Base-by-base conservation (phyloP, 2,888 invertebrate species). In the Hirtodrosophila duncani region DNA sequence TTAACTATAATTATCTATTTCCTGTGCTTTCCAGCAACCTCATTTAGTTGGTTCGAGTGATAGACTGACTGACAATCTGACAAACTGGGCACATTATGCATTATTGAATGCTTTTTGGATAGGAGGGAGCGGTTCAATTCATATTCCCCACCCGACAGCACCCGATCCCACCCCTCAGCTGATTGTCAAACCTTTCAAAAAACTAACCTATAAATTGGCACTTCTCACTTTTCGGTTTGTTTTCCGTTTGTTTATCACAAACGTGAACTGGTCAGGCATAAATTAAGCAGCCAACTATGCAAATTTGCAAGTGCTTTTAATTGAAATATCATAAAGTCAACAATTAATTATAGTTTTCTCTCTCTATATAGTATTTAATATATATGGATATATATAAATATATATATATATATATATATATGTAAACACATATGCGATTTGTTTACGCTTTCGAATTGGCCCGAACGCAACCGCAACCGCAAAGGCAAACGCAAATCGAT, bases 291-390 rank as follows among this genome's bases (percentile, higher is more conserved):
- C 33, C 43, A 31, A 8, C 34, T 38, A 68, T 65, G 66, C 33
- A 48, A 58, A 66, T 67, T 62, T 43, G 2, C 21, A n/a, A 52
- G 38, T 37, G 44, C 30, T 23, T 59, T 65, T 68, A 63, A 68
- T 68, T 72, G 60, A 72, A 60, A 63, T 48, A 69, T 72, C 74
- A 72, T 58, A 64, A 61, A 64, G 30, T 56, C 31, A 36, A 58
- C 52, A 38, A 67, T 56, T 63, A 71, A 71, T 63, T 70, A 61
- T 29, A 30, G 24, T 8, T 18, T 36, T 16, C 21, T n/a, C n/a
- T n/a, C n/a, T n/a, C n/a, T n/a, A n/a, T n/a, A n/a, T n/a, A n/a
- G n/a, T n/a, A n/a, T n/a, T n/a, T n/a, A n/a, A 10, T 17, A 33
- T n/a, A 7, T 34, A 11, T 9, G 27, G 10, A 31, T 10, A 14